These are phyloP conservation scores for Drosophila bipectinata DNA, from an alignment of 1,140 invertebrate genomes.

Conservation along the genomic window DNA sequence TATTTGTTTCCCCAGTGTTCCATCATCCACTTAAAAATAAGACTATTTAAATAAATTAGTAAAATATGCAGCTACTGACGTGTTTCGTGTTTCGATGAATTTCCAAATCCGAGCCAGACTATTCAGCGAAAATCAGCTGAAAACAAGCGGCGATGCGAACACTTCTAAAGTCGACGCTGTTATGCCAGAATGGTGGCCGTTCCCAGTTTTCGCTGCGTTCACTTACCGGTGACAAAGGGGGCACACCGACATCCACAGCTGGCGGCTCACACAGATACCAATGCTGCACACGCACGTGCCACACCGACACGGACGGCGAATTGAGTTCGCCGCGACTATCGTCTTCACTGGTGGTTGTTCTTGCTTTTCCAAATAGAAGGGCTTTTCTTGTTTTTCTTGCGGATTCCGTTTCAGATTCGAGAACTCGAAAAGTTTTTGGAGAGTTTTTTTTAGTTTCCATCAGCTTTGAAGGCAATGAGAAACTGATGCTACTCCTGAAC, in stretches of 20 bases:
- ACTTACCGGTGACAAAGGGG: not conserved
- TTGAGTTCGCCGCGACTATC: constrained; percentile 34
- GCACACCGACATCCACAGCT: not conserved
- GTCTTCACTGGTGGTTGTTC: not conserved
- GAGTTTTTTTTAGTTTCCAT: no score
- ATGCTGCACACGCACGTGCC: not conserved
- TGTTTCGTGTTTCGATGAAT: not conserved
- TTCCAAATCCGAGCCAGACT: not conserved
- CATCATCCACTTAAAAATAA: not conserved
- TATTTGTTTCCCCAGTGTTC: not conserved
- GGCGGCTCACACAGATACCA: not conserved
- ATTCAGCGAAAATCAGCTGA: not conserved
- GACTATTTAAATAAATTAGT: not conserved
- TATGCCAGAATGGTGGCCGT: constrained; percentile 25
- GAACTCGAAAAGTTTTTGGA: no score
- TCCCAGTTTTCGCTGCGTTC: not conserved
- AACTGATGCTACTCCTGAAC: no score
- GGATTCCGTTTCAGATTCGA: no score
- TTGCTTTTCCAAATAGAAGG: not conserved
- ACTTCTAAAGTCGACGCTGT: constrained; percentile 18
- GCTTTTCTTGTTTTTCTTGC: no score
- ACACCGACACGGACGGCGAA: not conserved
- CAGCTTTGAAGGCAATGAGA: no score
- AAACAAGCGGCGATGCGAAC: constrained; percentile 17
- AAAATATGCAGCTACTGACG: not conserved